Base-by-base conservation (phyloP, 2,888 invertebrate genomes). In the Tinea semifulvella region DNA sequence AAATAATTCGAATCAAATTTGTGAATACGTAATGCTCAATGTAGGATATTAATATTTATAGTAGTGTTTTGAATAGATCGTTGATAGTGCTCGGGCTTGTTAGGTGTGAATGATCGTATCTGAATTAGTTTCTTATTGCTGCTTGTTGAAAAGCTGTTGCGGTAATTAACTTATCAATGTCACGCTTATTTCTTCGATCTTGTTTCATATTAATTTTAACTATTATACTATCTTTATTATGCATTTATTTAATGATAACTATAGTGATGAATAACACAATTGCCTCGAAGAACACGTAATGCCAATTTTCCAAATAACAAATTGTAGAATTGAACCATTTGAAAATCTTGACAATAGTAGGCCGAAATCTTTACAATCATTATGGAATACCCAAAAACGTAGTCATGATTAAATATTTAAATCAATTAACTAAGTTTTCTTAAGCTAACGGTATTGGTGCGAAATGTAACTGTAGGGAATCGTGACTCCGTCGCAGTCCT, bases 1-100 rank as follows among this genome's bases (percentile, higher is more conserved):
- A 35, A 44, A 44, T 35, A 35, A 44, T 28, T 36, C 35, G 22
- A 71, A 70, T 71, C 70, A 72, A 71, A 74, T 74, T 72, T 63
- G 71, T 71, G 73, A 71, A 71, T 74, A 40, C 40, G 13, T 40
- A 40, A 40, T 19, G 57, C 59, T 62, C 61, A 61, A 60, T 62
- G 62, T 53, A 51, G 55, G 54, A 61, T 75, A 75, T 76, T 74
- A 75, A 77, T 77, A 77, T 79, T 72, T 68, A 77, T 77, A 68
- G 54, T 50, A 59, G 50, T 56, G 53, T 69, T 73, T 74, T 71
- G 74, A 74, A 75, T 76, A 77, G 76, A 79, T 76, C 63, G 61
- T 57, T 55, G 76, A 75, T 76, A 75, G 50, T 49, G 52, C 61
- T 63, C 61, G 47, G 47, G 48, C 31, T 35, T 11, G 44, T 38